Conservation (phyloP, 2,888 invertebrate species). For the Pristionchus japonicus region DNA sequence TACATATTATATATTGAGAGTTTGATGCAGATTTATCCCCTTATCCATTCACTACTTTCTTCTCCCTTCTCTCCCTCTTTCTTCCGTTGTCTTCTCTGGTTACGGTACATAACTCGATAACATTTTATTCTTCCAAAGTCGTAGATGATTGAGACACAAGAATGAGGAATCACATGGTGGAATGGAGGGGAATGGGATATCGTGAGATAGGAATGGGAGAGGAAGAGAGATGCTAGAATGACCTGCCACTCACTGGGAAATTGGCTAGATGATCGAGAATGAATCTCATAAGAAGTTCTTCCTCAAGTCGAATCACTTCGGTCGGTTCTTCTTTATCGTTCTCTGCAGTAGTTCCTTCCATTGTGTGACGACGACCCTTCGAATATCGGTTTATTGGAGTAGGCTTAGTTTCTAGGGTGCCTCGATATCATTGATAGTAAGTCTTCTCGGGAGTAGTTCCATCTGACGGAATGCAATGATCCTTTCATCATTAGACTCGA, state of each 20-base stretch:
- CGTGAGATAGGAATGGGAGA: constrained; percentile 1
- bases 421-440: neutral
- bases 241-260: neutral
- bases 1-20: constrained; percentile 38
- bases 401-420: neutral
- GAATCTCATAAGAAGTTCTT: constrained; percentile 18
- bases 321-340: neutral
- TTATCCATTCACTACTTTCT: constrained; percentile 18
- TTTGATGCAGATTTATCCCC: constrained; percentile 35
- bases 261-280: constrained; percentile 18
- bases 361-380: constrained; percentile 21
- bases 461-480: constrained; percentile 29
- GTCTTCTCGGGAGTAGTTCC: constrained; percentile 16
- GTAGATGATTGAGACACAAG: neutral
- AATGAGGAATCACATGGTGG: neutral
- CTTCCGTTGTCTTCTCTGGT: constrained; percentile 16
- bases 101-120: constrained; percentile 39
- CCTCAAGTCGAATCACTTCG: neutral
- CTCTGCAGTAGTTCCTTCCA: neutral
- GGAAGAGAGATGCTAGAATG: neutral
- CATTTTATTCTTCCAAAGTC: constrained; percentile 24
- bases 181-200: neutral
- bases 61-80: neutral
- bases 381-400: neutral
- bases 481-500: neutral